Evolutionary conservation across 2,113 vertebrate genomes (phyloP).

Genomic region (Apodemus speciosus): DNA sequence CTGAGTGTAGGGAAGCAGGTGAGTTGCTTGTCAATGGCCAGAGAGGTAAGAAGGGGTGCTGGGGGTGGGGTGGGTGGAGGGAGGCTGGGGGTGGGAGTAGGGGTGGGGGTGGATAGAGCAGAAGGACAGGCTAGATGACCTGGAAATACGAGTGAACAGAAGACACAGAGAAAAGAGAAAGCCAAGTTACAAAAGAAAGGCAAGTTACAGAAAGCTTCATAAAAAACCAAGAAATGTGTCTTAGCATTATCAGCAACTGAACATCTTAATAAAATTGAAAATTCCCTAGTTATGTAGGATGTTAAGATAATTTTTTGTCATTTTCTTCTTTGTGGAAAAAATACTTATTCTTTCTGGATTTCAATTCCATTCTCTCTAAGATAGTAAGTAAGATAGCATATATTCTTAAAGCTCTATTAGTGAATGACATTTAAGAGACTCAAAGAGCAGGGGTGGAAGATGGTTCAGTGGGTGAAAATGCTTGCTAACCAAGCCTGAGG

Average conservation of each 20-base stretch:
- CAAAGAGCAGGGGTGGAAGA: neutral
- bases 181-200: neutral
- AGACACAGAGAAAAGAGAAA: neutral
- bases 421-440: conserved; percentile 29
- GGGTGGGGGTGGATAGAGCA: neutral
- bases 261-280: neutral
- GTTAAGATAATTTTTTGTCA: neutral
- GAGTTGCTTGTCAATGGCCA: neutral
- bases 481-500: neutral
- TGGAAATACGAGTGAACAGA: neutral
- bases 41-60: neutral
- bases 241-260: conserved; percentile 1
- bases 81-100: no score
- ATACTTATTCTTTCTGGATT: neutral
- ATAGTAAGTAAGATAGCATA: neutral
- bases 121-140: neutral
- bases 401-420: neutral
- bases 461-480: neutral
- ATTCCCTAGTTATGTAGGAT: neutral
- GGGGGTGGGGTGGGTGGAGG: neutral
- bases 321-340: conserved; percentile 20
- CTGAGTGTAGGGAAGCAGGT: neutral
- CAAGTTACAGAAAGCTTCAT: conserved; percentile 9
- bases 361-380: conserved; percentile 26
- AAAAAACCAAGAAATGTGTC: neutral